Conservation (phyloP, 1,140 invertebrate genomes). For the Acyrthosiphon pisum region DNA sequence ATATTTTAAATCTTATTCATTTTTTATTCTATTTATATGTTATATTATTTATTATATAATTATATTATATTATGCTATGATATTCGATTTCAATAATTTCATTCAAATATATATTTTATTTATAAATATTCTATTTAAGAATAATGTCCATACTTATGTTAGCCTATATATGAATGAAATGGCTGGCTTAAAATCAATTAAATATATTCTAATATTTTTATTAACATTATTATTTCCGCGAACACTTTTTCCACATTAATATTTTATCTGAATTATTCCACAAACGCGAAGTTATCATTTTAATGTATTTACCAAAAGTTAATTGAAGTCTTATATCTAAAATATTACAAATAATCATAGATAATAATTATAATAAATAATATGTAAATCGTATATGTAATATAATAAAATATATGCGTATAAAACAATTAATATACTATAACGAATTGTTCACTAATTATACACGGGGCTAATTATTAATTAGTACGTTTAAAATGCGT, state of each 20-base stretch:
- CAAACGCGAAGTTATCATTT: background rate
- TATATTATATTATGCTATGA: background rate
- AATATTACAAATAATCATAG: background rate
- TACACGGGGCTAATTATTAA: background rate
- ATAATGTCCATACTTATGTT: background rate
- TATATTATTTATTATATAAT: no score
- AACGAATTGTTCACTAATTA: background rate
- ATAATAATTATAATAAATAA: background rate
- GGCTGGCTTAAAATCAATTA: background rate
- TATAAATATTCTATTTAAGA: background rate
- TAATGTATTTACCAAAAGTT: background rate
- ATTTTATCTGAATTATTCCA: background rate
- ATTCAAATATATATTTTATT: background rate
- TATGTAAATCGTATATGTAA: no score
- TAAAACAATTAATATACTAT: background rate
- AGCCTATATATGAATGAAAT: background rate
- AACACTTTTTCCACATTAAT: background rate
- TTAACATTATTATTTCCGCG: background rate
- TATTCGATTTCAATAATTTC: background rate
- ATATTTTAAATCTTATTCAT: background rate
- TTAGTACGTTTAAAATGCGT: background rate
- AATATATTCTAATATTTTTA: background rate
- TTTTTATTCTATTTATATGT: background rate
- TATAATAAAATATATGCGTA: no score
- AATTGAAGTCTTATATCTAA: background rate